Conservation (phyloP, 37 sponge, comb jelly and placozoan genomes). For the Petrosia ficiformis region DNA sequence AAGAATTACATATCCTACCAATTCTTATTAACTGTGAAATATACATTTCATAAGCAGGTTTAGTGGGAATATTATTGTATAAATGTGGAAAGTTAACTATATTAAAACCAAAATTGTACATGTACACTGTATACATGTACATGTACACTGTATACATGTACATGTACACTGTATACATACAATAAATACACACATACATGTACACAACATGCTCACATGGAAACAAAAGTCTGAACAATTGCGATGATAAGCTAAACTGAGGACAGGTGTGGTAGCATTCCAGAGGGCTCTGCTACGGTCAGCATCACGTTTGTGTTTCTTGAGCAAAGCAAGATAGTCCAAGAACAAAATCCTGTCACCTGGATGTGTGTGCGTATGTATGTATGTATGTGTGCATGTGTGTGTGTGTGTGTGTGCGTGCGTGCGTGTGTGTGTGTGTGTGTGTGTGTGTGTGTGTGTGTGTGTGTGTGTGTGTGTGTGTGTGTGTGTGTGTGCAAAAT, state of each 20-base stretch:
- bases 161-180: too few species aligned
- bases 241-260: conserved; percentile 63
- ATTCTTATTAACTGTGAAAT: too few species aligned
- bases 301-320: conserved; percentile 83
- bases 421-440: conserved; percentile 3
- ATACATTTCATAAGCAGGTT: too few species aligned
- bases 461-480: conserved; percentile 9
- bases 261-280: conserved; percentile 74
- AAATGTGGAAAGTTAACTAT: too few species aligned
- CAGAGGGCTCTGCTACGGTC: conserved; percentile 77
- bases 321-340: conserved; percentile 77
- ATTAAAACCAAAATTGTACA: too few species aligned
- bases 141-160: too few species aligned
- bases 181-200: too few species aligned
- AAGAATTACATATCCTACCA: too few species aligned
- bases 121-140: too few species aligned
- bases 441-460: conserved; percentile 12
- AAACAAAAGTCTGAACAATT: conserved; percentile 57
- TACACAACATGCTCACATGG: conserved; percentile 56
- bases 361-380: neutral
- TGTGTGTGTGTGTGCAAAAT: neutral
- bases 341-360: conserved; percentile 66
- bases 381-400: neutral
- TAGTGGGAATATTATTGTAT: too few species aligned
- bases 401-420: neutral